Conservation (phyloP, 2,797 vertebrate genomes). For the Crocidura indochinensis region DNA sequence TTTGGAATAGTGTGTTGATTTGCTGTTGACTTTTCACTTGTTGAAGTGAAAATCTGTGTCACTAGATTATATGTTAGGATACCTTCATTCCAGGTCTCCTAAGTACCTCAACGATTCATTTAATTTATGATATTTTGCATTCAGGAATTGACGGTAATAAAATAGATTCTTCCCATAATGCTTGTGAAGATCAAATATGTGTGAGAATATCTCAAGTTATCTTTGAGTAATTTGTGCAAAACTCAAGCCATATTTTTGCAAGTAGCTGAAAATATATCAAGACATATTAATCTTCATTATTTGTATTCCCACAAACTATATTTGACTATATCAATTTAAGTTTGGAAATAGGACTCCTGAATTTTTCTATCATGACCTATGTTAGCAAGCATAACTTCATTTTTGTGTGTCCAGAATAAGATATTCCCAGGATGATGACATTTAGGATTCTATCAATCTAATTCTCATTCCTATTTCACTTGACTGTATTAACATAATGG, state of each 20-base stretch:
- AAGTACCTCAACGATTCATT: background rate
- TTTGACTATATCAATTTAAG: background rate
- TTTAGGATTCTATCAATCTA: background rate
- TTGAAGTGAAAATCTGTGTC: background rate
- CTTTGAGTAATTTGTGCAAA: constrained; percentile 1
- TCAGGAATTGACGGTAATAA: constrained; percentile 49
- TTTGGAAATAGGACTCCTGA: background rate
- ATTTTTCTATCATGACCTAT: background rate
- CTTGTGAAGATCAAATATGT: constrained; percentile 13
- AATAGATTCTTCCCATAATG: background rate
- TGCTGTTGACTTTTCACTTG: background rate
- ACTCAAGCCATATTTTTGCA: background rate
- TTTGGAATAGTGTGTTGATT: background rate
- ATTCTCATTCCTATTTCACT: background rate
- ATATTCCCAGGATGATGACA: background rate
- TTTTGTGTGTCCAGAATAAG: background rate
- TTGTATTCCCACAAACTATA: background rate
- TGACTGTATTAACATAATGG: constrained; percentile 5
- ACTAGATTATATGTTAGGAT: background rate
- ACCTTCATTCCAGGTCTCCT: background rate
- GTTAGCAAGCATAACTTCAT: background rate
- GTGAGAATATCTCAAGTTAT: background rate
- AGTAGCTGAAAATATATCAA: constrained; percentile 11
- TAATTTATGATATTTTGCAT: constrained; percentile 31
- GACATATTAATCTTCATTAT: background rate